Evolutionary conservation across 1,140 invertebrate species (phyloP).

Genomic region (Papilio helenus): DNA sequence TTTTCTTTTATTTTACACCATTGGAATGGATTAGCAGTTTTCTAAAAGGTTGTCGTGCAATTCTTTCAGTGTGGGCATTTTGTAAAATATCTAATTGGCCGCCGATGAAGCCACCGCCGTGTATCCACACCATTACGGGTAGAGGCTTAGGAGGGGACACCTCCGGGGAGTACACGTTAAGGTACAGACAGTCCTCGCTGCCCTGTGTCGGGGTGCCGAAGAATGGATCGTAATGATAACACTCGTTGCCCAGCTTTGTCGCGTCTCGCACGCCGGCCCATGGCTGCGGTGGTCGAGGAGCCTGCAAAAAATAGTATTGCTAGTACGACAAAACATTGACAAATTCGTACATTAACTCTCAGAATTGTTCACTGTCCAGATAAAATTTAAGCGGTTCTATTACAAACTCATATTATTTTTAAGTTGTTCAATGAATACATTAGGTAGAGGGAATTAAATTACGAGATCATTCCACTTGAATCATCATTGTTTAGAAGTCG

Average conservation of each 20-base stretch:
- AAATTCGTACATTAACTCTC: too few species aligned
- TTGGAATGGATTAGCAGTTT: not conserved
- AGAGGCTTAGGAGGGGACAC: not conserved
- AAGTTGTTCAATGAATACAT: not conserved
- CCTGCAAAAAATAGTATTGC: not conserved
- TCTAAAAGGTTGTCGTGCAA: not conserved
- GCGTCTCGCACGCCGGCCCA: constrained; percentile 32
- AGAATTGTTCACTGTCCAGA: too few species aligned
- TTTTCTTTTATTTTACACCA: constrained; percentile 13
- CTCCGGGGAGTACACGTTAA: constrained; percentile 36
- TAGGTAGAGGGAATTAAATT: not conserved
- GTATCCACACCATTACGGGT: constrained; percentile 40
- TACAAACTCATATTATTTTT: too few species aligned
- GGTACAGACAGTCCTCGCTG: constrained; percentile 40
- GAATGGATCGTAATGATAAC: constrained; percentile 22
- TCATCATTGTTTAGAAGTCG: not conserved
- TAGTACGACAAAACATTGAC: too few species aligned
- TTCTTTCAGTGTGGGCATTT: not conserved
- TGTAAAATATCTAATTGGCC: too few species aligned
- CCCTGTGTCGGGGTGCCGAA: not conserved
- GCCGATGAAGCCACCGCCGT: constrained; percentile 25
- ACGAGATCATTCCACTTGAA: not conserved
- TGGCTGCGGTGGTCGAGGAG: constrained; percentile 29
- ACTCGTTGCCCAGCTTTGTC: constrained; percentile 18
- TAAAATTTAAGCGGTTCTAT: too few species aligned